Evolutionary conservation across 2,113 vertebrate species (phyloP).

Genomic region (Rhinoptilus africanus): DNA sequence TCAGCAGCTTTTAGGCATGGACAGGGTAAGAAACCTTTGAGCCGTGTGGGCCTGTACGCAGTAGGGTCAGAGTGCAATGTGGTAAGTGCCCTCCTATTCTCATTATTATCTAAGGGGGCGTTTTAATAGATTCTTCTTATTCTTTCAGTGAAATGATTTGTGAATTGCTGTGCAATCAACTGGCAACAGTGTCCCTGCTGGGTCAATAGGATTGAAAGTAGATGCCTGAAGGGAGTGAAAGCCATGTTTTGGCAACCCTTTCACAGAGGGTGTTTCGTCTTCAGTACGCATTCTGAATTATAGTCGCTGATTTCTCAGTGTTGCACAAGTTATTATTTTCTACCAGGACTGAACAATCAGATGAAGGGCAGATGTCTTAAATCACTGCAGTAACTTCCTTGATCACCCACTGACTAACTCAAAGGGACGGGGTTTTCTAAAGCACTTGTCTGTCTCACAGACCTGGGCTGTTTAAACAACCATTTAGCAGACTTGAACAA

Average conservation of each 20-base stretch:
- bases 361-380: background rate
- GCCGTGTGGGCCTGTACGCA: background rate
- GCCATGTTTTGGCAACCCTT: background rate
- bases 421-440: background rate
- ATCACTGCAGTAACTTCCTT: conserved; percentile 4
- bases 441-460: background rate
- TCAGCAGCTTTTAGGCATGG: background rate
- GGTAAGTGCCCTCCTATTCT: background rate
- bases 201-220: background rate
- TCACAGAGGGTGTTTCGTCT: background rate
- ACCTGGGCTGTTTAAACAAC: background rate
- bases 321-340: background rate
- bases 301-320: background rate
- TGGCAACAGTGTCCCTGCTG: background rate
- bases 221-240: background rate
- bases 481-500: background rate
- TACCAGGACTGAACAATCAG: background rate
- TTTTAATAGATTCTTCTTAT: background rate
- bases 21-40: background rate
- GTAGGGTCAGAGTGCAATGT: background rate
- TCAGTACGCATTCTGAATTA: background rate
- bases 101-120: background rate
- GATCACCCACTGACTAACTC: background rate
- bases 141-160: conserved; percentile 56
- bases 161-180: conserved; percentile 59